phyloP scores from a whole-genome alignment of 2,797 vertebrate genomes.

The Neostethus bicornis region DNA sequence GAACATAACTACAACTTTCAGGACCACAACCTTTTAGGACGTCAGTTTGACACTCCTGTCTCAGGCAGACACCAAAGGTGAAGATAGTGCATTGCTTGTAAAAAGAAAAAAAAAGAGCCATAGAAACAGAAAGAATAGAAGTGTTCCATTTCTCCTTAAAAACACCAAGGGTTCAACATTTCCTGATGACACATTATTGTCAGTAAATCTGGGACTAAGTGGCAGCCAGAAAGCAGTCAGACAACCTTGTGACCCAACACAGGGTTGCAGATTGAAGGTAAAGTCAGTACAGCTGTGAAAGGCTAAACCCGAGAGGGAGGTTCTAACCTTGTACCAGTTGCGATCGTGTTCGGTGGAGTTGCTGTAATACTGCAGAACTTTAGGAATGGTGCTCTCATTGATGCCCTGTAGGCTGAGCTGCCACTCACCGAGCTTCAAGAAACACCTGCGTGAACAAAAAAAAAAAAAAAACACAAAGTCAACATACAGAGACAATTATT shows the following conservation, averaged over 20 bases:
- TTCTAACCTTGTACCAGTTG: constrained; percentile 98
- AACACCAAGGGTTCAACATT: constrained; percentile 20
- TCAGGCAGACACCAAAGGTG: constrained; percentile 19
- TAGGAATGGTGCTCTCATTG: constrained; percentile 98
- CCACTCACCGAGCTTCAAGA: constrained; percentile 98
- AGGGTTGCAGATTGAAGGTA: too few species aligned
- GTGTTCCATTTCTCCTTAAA: constrained; percentile 21
- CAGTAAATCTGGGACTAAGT: constrained; percentile 48
- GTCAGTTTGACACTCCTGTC: too few species aligned
- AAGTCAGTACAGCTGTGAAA: constrained; percentile 37
- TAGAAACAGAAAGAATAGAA: constrained; percentile 3
- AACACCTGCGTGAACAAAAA: constrained; percentile 82
- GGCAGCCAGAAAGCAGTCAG: constrained; percentile 18
- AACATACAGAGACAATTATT: not conserved
- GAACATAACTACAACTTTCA: too few species aligned
- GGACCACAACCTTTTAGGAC: too few species aligned
- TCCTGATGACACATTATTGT: constrained; percentile 9
- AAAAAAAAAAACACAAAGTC: not conserved
- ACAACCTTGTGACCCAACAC: too few species aligned
- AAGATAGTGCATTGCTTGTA: constrained; percentile 5
- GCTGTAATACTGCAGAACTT: constrained; percentile 96
- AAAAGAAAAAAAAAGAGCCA: constrained; percentile 31
- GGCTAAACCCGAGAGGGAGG: constrained; percentile 29
- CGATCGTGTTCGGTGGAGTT: constrained; percentile 96
- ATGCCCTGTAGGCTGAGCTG: constrained; percentile 97